Evolutionary conservation across 2,888 invertebrate species (phyloP).

Genomic region (Dinocampus coccinellae): DNA sequence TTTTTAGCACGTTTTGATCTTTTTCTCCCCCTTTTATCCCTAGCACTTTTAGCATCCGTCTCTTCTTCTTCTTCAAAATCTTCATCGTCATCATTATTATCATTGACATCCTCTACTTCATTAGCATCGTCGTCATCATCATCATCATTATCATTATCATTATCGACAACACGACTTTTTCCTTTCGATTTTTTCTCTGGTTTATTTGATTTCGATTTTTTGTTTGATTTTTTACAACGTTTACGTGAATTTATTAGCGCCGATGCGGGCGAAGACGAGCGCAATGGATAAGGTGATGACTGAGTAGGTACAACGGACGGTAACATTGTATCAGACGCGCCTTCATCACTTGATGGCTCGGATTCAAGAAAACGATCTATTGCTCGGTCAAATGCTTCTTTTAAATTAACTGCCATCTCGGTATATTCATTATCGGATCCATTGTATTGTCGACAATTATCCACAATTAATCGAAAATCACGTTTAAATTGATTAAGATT

Average conservation of each 20-base stretch:
- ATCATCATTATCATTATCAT: conserved; percentile 49
- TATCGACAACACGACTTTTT: conserved; percentile 20
- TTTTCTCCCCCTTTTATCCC: conserved; percentile 59
- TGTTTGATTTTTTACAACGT: conserved; percentile 67
- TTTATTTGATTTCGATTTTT: conserved; percentile 70
- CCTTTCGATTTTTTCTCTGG: conserved; percentile 50
- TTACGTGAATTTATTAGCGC: conserved; percentile 63
- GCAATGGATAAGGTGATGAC: conserved; percentile 51
- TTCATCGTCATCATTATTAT: conserved; percentile 50
- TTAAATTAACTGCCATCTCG: conserved; percentile 87
- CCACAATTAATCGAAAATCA: conserved; percentile 92
- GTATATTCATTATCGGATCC: conserved; percentile 94
- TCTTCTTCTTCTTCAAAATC: conserved; percentile 38
- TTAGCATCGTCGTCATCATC: conserved; percentile 48
- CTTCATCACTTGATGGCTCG: conserved; percentile 81
- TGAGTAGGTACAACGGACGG: conserved; percentile 45
- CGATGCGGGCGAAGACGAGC: conserved; percentile 49
- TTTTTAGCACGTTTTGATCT: conserved; percentile 50
- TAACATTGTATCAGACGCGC: conserved; percentile 54
- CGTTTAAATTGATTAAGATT: conserved; percentile 85
- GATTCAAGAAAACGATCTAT: conserved; percentile 87
- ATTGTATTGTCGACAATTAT: conserved; percentile 93
- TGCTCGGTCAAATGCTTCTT: conserved; percentile 84
- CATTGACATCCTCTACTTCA: conserved; percentile 40
- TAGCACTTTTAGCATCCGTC: conserved; percentile 39